Percentiles rank a stretch among this genome's conserved stretches.
phyloP scores from a whole-genome alignment of 2,797 vertebrate genomes.

The Peromyscus eremicus region DNA sequence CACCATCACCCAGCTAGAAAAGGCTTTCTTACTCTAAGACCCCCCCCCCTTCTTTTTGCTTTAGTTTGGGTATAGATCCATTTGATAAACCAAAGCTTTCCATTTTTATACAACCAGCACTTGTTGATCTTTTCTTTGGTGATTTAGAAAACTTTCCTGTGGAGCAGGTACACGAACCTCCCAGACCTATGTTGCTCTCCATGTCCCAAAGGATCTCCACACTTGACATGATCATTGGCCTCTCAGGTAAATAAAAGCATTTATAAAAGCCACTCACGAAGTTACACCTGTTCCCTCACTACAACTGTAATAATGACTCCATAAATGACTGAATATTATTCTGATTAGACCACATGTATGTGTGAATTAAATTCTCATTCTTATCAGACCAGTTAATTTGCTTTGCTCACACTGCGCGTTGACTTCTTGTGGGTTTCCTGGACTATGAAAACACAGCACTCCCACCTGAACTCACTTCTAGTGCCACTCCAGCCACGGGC shows the following conservation, averaged over 20 bases:
- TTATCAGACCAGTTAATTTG: neutral
- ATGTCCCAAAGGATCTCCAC: neutral
- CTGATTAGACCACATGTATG: neutral
- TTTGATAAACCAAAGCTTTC: neutral
- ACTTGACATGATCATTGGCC: neutral
- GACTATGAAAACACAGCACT: slow-evolving; percentile 26
- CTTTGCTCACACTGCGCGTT: neutral
- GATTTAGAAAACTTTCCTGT: slow-evolving; percentile 16
- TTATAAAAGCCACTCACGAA: slow-evolving; percentile 39
- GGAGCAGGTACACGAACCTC: neutral
- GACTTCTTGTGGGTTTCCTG: slow-evolving; percentile 14
- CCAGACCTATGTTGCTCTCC: neutral
- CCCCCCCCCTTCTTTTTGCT: neutral
- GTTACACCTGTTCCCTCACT: slow-evolving; percentile 5
- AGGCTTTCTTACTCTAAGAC: neutral
- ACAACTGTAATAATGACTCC: slow-evolving; percentile 23
- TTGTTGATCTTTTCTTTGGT: slow-evolving; percentile 7
- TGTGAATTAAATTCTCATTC: slow-evolving; percentile 38
- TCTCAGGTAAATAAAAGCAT: slow-evolving; percentile 4
- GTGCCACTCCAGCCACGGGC: slow-evolving; percentile 33
- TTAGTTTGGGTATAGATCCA: slow-evolving; percentile 27
- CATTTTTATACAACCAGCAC: neutral
- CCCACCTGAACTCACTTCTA: slow-evolving; percentile 8
- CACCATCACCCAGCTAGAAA: neutral
- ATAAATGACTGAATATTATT: slow-evolving; percentile 27